Conservation (phyloP, 2,888 invertebrate species). For the Sceliomorpha sp. region DNA sequence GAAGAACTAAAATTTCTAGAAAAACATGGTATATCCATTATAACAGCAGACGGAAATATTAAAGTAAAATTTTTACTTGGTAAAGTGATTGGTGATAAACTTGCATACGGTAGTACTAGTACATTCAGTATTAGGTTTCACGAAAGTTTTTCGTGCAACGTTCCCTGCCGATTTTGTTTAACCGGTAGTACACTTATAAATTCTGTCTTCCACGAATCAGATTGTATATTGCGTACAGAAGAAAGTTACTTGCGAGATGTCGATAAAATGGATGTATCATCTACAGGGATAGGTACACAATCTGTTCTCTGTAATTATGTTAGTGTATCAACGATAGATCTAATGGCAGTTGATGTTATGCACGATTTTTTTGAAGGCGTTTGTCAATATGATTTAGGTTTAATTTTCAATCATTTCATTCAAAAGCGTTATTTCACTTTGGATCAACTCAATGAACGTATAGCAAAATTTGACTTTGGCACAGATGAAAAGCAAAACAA, state of each 20-base stretch:
- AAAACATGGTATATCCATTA: slow-evolving; percentile 28
- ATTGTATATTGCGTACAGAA: slow-evolving; percentile 27
- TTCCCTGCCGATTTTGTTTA: slow-evolving; percentile 34
- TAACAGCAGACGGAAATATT: slow-evolving; percentile 15
- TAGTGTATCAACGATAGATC: slow-evolving; percentile 9
- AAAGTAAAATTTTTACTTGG: slow-evolving; percentile 30
- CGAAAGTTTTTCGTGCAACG: slow-evolving; percentile 43
- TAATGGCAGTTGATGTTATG: slow-evolving; percentile 32
- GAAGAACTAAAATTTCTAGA: slow-evolving; percentile 36
- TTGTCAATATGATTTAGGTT: slow-evolving; percentile 51
- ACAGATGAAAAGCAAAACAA: slow-evolving; percentile 34
- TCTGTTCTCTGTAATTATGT: slow-evolving; percentile 25
- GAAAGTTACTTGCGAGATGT: slow-evolving; percentile 25
- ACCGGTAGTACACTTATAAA: slow-evolving; percentile 14
- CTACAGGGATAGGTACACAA: slow-evolving; percentile 26
- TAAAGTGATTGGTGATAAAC: slow-evolving; percentile 51
- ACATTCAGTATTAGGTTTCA: slow-evolving; percentile 50
- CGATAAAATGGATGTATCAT: slow-evolving; percentile 5
- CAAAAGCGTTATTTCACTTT: slow-evolving; percentile 33
- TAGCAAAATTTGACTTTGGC: slow-evolving; percentile 45
- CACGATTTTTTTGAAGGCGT: slow-evolving; percentile 47
- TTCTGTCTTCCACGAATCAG: slow-evolving; percentile 16
- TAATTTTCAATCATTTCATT: slow-evolving; percentile 54
- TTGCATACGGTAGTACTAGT: too few relatives aligned
- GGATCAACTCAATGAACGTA: slow-evolving; percentile 42